phyloP scores from a whole-genome alignment of 2,888 invertebrate species.

The Heliconius aoede region DNA sequence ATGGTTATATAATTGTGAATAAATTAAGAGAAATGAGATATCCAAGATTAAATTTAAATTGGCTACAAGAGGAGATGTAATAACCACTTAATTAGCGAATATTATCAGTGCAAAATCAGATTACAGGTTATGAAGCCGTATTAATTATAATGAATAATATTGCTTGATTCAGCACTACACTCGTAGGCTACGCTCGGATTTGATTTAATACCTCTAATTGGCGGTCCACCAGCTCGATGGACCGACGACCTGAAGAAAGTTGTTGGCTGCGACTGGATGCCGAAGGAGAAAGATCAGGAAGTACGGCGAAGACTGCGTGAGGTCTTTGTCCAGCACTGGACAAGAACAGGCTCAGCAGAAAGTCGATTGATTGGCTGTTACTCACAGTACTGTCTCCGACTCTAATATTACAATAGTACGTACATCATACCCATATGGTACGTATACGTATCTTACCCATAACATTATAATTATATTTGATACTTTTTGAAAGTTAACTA shows the following conservation, averaged over 20 bases:
- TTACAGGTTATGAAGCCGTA: conserved; percentile 27
- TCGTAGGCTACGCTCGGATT: background rate
- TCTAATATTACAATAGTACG: too few relatives aligned
- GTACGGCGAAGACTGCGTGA: background rate
- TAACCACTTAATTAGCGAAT: conserved; percentile 35
- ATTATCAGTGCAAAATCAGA: conserved; percentile 36
- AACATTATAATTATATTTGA: background rate
- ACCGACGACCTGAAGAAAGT: background rate
- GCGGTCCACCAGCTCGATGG: background rate
- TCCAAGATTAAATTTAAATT: conserved; percentile 18
- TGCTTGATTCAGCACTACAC: background rate
- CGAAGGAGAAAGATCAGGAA: background rate
- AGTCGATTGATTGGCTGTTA: too few relatives aligned
- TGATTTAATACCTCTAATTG: background rate
- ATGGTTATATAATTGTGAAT: conserved; percentile 4
- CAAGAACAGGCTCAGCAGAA: background rate
- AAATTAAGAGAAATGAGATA: conserved; percentile 8
- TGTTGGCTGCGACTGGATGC: background rate
- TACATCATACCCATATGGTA: too few relatives aligned
- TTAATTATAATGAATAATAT: conserved; percentile 30
- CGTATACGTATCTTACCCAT: background rate
- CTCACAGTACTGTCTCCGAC: too few relatives aligned
- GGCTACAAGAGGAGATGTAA: conserved; percentile 30
- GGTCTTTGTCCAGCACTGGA: background rate
- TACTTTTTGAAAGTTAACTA: conserved; percentile 1